Conservation (phyloP, 2,797 vertebrate genomes). For the Rhyacichthys aspro region DNA sequence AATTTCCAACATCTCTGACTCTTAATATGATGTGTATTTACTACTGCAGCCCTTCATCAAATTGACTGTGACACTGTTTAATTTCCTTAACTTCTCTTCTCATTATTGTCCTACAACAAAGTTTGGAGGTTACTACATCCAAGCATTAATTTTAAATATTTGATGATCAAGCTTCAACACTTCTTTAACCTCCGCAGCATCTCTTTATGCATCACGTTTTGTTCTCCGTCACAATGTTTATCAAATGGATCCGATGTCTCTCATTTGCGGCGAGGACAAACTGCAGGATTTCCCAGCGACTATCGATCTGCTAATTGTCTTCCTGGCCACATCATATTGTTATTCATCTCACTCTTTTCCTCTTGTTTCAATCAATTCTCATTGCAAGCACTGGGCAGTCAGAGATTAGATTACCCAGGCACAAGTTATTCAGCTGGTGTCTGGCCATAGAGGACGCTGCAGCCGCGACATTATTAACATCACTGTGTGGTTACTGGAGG, state of each 20-base stretch:
- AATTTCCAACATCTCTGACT: too few species aligned
- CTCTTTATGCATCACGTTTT: too few species aligned
- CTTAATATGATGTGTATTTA: too few species aligned
- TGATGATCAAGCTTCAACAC: too few species aligned
- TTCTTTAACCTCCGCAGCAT: too few species aligned
- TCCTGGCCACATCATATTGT: conserved; percentile 14
- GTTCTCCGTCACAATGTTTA: neutral
- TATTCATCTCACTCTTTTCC: conserved; percentile 31
- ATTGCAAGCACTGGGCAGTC: neutral
- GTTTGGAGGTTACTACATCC: too few species aligned
- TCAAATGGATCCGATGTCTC: conserved; percentile 10
- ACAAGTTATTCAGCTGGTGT: conserved; percentile 32
- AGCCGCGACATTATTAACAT: neutral
- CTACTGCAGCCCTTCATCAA: too few species aligned
- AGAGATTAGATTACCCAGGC: conserved; percentile 28
- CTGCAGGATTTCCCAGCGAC: conserved; percentile 5
- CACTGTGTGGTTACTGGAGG: neutral
- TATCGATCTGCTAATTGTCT: conserved; percentile 15
- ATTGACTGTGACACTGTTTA: too few species aligned
- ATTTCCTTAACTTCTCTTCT: too few species aligned
- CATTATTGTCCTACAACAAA: too few species aligned
- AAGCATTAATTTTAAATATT: too few species aligned
- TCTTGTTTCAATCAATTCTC: conserved; percentile 29
- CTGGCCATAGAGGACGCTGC: conserved; percentile 5
- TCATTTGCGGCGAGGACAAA: neutral